Evolutionary conservation across 2,113 vertebrate genomes (phyloP).

Genomic region (Dipodomys stephensi): DNA sequence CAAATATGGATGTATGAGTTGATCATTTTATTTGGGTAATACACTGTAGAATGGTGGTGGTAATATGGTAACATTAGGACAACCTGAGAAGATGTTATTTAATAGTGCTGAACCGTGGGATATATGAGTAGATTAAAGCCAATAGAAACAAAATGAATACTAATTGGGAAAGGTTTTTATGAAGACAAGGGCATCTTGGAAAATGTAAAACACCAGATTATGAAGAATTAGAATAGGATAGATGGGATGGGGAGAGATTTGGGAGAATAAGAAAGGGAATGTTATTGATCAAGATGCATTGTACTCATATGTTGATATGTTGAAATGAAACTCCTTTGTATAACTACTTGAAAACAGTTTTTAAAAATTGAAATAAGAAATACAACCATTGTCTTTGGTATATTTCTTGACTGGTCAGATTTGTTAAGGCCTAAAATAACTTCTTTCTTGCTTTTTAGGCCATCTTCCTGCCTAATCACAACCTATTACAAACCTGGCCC

Average conservation of each 20-base stretch:
- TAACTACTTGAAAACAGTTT: no score
- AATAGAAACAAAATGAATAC: neutral
- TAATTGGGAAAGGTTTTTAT: neutral
- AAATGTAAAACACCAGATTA: neutral
- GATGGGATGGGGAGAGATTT: no score
- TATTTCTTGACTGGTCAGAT: neutral
- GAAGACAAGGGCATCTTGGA: neutral
- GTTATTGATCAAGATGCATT: no score
- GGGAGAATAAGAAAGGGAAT: no score
- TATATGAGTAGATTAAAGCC: neutral
- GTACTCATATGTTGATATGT: no score
- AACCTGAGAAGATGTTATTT: neutral
- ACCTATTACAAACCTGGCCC: neutral
- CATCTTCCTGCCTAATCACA: neutral
- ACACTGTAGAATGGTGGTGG: no score
- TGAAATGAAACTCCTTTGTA: no score
- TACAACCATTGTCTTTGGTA: neutral
- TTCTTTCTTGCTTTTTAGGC: neutral
- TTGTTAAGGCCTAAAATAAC: constrained; percentile 6
- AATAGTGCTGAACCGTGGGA: neutral
- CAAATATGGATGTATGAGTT: neutral
- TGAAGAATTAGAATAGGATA: neutral
- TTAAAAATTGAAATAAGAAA: no score
- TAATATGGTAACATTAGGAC: neutral
- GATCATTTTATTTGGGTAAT: neutral